Conservation (phyloP, 2,888 invertebrate genomes). For the Elegia similella region DNA sequence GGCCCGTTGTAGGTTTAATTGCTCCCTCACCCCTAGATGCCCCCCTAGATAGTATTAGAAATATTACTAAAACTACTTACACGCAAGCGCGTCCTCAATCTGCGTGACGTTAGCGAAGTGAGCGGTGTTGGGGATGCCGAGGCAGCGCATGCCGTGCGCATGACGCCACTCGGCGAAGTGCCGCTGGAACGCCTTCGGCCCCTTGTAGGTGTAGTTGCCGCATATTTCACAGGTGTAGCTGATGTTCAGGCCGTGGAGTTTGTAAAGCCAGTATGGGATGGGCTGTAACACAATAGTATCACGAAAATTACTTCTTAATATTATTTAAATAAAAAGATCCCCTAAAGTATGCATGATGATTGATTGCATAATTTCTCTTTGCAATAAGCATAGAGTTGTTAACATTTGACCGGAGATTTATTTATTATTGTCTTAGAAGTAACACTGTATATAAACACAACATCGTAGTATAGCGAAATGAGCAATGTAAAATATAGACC, state of each 20-base stretch:
- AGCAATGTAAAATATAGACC: too few relatives aligned
- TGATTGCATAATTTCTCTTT: too few relatives aligned
- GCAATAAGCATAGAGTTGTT: too few relatives aligned
- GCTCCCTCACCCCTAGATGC: slow-evolving; percentile 68
- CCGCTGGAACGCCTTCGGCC: slow-evolving; percentile 99
- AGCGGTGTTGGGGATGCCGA: slow-evolving; percentile 99
- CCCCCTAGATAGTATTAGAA: neutral
- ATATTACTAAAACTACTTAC: slow-evolving; percentile 77
- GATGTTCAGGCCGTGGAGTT: slow-evolving; percentile 98
- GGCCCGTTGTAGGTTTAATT: slow-evolving; percentile 99
- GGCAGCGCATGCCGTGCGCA: slow-evolving; percentile 97
- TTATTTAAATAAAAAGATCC: too few relatives aligned
- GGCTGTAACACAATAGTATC: slow-evolving; percentile 47
- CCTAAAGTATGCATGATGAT: too few relatives aligned
- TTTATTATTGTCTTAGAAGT: too few relatives aligned
- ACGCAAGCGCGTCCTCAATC: slow-evolving; percentile 97
- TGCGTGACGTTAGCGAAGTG: slow-evolving; percentile 99
- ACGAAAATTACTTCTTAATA: too few relatives aligned
- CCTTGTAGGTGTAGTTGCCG: slow-evolving; percentile 98
- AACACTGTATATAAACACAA: too few relatives aligned
- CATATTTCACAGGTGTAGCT: slow-evolving; percentile 99
- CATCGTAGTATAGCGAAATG: too few relatives aligned
- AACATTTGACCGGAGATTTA: slow-evolving; percentile 14
- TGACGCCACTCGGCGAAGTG: slow-evolving; percentile 98
- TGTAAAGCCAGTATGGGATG: slow-evolving; percentile 98